Percentiles rank a stretch among this genome's conserved stretches.
Conservation (phyloP, 1,140 invertebrate genomes). For the Cyclina sinensis region DNA sequence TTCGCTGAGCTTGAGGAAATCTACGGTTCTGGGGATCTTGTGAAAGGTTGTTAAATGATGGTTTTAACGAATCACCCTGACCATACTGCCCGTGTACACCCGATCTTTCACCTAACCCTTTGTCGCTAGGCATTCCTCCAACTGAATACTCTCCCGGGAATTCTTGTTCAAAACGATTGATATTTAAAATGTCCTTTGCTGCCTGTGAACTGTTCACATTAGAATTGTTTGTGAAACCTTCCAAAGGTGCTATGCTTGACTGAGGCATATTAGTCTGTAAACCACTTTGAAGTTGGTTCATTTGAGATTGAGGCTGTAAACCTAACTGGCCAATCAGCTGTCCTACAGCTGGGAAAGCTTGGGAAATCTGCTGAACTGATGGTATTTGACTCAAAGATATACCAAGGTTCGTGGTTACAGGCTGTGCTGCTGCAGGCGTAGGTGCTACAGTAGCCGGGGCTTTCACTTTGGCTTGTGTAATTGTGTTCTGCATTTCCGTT, state of each 20-base stretch:
- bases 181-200: not conserved
- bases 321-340: conserved; percentile 1
- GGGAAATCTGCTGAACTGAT: conserved; percentile 30
- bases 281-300: conserved; percentile 10
- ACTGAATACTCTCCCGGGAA: conserved; percentile 58
- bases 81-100: not conserved
- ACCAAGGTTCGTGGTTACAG: not conserved
- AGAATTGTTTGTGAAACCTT: too few relatives aligned
- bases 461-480: conserved; percentile 85
- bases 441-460: not conserved
- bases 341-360: conserved; percentile 27
- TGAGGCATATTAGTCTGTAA: not conserved
- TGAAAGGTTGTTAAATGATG: too few relatives aligned
- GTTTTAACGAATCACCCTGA: too few relatives aligned
- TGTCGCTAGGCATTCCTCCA: conserved; percentile 8
- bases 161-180: not conserved
- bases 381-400: conserved; percentile 11
- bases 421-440: not conserved
- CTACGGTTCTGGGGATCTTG: too few relatives aligned
- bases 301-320: not conserved
- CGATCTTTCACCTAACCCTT: not conserved
- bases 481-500: conserved; percentile 97
- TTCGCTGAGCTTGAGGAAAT: not conserved
- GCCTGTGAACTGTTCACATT: too few relatives aligned
- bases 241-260: too few relatives aligned